These are phyloP conservation scores for Cirrhinus molitorella DNA, from an alignment of 2,797 vertebrate species.

Conservation along the genomic window DNA sequence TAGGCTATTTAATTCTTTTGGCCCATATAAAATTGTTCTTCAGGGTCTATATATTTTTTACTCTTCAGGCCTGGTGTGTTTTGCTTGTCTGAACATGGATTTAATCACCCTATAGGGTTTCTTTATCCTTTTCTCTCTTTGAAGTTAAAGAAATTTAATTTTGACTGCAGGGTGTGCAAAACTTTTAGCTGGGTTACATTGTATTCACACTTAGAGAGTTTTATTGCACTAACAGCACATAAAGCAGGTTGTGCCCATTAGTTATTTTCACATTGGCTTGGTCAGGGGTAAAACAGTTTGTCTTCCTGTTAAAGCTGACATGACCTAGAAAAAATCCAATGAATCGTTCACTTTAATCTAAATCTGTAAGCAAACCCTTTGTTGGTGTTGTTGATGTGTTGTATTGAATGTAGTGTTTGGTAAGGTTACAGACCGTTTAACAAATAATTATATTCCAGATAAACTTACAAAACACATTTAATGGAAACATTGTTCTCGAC, in stretches of 20 bases:
- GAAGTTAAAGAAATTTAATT: not conserved
- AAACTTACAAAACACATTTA: not conserved
- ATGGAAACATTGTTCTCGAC: not conserved
- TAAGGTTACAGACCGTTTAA: not conserved
- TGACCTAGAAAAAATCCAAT: not conserved
- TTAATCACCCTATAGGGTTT: not conserved
- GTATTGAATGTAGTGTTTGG: not conserved
- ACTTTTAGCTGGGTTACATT: not conserved
- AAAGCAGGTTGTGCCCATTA: constrained; percentile 8
- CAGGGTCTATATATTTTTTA: not conserved
- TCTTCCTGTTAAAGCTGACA: constrained; percentile 7
- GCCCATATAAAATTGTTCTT: not conserved
- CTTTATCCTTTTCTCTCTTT: not conserved
- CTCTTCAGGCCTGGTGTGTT: not conserved
- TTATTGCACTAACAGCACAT: not conserved
- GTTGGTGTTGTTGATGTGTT: not conserved
- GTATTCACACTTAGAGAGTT: not conserved
- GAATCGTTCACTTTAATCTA: not conserved
- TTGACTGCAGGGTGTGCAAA: not conserved
- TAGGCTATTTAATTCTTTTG: not conserved
- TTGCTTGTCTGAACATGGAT: not conserved
- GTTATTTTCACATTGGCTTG: constrained; percentile 19
- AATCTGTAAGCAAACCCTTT: not conserved
- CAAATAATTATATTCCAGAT: not conserved
- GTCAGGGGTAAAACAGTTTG: constrained; percentile 13